Evolutionary conservation across 2,113 vertebrate genomes (phyloP), one percentile per base, ranked within the genome.

Genomic region (Corythaixoides concolor): DNA sequence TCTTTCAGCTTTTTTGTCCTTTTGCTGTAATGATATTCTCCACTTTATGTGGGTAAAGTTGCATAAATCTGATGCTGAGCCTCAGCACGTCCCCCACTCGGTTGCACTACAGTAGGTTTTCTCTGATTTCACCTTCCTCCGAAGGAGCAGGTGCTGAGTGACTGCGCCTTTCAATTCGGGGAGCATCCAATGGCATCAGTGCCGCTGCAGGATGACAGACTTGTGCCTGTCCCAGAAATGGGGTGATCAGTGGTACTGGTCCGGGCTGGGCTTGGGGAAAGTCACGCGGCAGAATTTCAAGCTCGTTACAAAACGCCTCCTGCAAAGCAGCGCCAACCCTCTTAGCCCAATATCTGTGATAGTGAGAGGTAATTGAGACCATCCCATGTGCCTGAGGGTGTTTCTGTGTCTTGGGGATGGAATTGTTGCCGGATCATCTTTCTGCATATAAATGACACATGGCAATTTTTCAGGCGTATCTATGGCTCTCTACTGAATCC

Each of bases 301-400:
- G 35, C 33, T 55, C 0, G 0, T 73, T 73, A 33, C 47, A 58
- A 80, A 95, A 80, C 15, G 0, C n/a, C 37, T 58, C 50, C 26
- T 75, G 37, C 81, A 78, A 68, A 91, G 81, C 67, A 83, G 21
- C 12, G 52, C 60, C 86, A 58, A 39, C 43, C 23, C 41, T 73
- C 93, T 84, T 37, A 35, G 93, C 26, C 85, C 89, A 89, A 81
- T 91, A 93, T 95, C 95, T 24, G 43, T 91, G 89, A 32, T 21
- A 94, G 83, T 5, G 32, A 77, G 77, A 82, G 67, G 50, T 95
- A 97, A 97, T 94, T 97, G 91, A 95, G 93, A 93, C 93, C 94
- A 95, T 94, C 80, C 92, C 55, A 1, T 56, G 41, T 58, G 92
- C 95, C 85, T 0, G 3, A 75, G 91, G 96, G 69, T 19, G 4